These are phyloP conservation scores for Cephus runcator DNA, from an alignment of 2,888 invertebrate genomes.

Conservation along the genomic window DNA sequence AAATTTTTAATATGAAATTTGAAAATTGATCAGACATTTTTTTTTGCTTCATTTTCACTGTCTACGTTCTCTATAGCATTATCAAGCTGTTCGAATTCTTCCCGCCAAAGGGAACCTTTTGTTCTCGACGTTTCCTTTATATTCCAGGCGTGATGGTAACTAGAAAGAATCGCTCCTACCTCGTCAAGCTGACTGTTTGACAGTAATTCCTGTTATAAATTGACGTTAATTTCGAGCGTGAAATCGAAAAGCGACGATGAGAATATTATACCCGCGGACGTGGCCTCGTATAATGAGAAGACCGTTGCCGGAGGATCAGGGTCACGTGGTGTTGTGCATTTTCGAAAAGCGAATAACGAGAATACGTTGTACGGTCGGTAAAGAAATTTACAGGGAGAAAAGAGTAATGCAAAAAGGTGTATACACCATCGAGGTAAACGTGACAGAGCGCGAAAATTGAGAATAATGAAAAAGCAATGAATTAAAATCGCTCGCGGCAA, in stretches of 20 bases:
- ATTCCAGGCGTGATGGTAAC: neutral
- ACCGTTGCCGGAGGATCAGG: neutral
- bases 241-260: conserved; percentile 32
- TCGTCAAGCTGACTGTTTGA: conserved; percentile 16
- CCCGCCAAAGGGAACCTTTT: neutral
- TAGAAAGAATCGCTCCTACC: neutral
- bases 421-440: neutral
- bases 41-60: neutral
- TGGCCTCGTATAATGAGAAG: neutral
- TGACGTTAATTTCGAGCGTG: conserved; percentile 36
- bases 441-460: neutral
- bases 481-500: neutral
- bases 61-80: neutral
- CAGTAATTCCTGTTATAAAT: conserved; percentile 31
- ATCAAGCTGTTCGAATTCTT: neutral
- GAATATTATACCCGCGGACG: conserved; percentile 1
- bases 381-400: neutral
- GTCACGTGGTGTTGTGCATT: neutral
- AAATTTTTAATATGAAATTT: neutral
- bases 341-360: neutral
- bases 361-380: neutral
- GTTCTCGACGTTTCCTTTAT: neutral
- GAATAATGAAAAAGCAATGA: neutral
- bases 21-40: neutral
- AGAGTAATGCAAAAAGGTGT: neutral